phyloP scores from a whole-genome alignment of 2,113 vertebrate species.

The Myrmecobius fasciatus region DNA sequence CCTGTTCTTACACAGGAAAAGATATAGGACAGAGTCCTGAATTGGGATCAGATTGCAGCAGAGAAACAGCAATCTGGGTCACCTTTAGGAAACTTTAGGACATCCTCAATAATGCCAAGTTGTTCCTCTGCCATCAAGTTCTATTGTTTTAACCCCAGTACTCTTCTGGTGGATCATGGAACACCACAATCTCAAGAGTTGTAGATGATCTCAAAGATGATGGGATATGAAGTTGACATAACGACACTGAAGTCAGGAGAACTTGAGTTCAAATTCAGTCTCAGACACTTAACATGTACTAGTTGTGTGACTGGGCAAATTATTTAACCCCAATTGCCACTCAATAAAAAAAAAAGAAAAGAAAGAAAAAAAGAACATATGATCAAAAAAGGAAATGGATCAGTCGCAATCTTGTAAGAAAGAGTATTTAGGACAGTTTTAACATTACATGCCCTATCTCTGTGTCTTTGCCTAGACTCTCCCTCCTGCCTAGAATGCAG shows the following conservation, averaged over 20 bases:
- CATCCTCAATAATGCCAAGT: not conserved
- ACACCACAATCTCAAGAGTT: not conserved
- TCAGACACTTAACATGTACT: too few relatives aligned
- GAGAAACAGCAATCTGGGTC: not conserved
- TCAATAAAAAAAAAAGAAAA: too few relatives aligned
- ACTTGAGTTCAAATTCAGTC: not conserved
- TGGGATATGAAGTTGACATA: not conserved
- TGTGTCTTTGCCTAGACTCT: not conserved
- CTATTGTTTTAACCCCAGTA: not conserved
- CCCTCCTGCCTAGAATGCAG: not conserved
- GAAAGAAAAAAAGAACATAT: not conserved
- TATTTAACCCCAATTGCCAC: not conserved
- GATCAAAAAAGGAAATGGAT: not conserved
- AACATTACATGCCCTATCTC: not conserved
- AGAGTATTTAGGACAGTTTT: not conserved
- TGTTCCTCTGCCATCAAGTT: not conserved
- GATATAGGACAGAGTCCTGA: not conserved
- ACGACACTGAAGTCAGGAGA: not conserved
- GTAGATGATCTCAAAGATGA: not conserved
- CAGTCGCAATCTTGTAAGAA: not conserved
- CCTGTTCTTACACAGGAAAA: not conserved
- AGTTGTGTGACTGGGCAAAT: not conserved
- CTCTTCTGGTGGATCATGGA: not conserved
- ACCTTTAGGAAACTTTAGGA: not conserved
- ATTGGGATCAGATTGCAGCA: not conserved